Percentiles rank a stretch among this genome's conserved stretches.
Evolutionary conservation across 1,140 invertebrate genomes (phyloP).

Genomic region (Eumeta japonica): DNA sequence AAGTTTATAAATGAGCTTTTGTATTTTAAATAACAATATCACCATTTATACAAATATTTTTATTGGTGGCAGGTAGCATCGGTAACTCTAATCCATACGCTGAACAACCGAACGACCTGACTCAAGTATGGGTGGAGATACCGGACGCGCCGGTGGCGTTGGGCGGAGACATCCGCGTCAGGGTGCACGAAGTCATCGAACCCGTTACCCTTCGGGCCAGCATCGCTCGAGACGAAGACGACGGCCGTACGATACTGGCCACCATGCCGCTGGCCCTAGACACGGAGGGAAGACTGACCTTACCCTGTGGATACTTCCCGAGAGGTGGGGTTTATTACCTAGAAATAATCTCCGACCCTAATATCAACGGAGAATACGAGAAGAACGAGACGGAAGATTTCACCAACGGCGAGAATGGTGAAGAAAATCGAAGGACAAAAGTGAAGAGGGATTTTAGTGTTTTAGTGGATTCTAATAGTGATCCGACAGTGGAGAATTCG

Average conservation of each 20-base stretch:
- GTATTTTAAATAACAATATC: no score
- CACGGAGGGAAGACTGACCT: conserved; percentile 52
- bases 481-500: conserved; percentile 6
- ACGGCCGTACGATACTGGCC: conserved; percentile 64
- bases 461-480: conserved; percentile 3
- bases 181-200: conserved; percentile 45
- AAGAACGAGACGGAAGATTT: conserved; percentile 18
- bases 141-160: conserved; percentile 64
- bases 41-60: no score
- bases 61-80: no score
- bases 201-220: conserved; percentile 31
- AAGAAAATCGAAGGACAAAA: conserved; percentile 20
- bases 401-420: conserved; percentile 1
- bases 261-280: conserved; percentile 63
- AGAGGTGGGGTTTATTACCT: conserved; percentile 61
- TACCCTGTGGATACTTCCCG: conserved; percentile 70
- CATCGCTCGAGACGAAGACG: conserved; percentile 54
- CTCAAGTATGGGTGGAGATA: conserved; percentile 55
- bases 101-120: conserved; percentile 33
- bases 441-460: conserved; percentile 33
- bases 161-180: conserved; percentile 64
- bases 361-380: conserved; percentile 48
- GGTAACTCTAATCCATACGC: no score
- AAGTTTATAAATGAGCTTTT: no score
- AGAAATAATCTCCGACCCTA: conserved; percentile 37